These are phyloP conservation scores for Geothlypis trichas DNA, from an alignment of 2,113 vertebrate genomes.

Conservation along the genomic window DNA sequence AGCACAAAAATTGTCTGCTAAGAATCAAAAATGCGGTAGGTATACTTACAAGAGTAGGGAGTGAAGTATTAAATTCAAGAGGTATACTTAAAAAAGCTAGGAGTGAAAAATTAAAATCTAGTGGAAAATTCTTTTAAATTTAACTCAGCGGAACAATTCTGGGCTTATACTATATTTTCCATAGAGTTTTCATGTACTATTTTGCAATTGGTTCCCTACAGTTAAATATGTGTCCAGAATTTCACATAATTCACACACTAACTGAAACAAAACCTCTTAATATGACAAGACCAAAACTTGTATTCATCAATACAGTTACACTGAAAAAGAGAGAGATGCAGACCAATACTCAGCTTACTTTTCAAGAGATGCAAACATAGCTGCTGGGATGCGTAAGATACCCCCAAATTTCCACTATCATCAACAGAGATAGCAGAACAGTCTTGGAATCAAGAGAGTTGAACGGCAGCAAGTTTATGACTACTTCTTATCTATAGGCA, in stretches of 20 bases:
- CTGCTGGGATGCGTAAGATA: not conserved
- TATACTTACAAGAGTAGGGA: not conserved
- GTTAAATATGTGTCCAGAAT: not conserved
- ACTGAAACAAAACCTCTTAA: not conserved
- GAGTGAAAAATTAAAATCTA: not conserved
- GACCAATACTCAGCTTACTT: not conserved
- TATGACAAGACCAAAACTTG: not conserved
- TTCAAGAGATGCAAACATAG: not conserved
- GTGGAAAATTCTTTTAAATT: not conserved
- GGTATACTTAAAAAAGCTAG: rapidly evolving
- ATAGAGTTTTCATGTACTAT: not conserved
- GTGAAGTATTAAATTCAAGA: not conserved
- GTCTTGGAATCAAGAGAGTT: not conserved
- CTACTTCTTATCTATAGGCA: not conserved
- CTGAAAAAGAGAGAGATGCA: not conserved
- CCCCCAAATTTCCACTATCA: not conserved
- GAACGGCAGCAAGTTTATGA: not conserved
- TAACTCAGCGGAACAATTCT: not conserved
- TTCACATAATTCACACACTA: not conserved
- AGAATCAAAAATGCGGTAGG: rapidly evolving
- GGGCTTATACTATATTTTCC: not conserved
- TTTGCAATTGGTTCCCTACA: not conserved
- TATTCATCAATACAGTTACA: not conserved
- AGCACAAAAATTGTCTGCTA: not conserved
- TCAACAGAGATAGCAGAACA: not conserved